A percentile compares a stretch with the other conserved stretches of the same genome.
Evolutionary conservation across 2,113 vertebrate species (phyloP).

Genomic region (Scophthalmus maximus): DNA sequence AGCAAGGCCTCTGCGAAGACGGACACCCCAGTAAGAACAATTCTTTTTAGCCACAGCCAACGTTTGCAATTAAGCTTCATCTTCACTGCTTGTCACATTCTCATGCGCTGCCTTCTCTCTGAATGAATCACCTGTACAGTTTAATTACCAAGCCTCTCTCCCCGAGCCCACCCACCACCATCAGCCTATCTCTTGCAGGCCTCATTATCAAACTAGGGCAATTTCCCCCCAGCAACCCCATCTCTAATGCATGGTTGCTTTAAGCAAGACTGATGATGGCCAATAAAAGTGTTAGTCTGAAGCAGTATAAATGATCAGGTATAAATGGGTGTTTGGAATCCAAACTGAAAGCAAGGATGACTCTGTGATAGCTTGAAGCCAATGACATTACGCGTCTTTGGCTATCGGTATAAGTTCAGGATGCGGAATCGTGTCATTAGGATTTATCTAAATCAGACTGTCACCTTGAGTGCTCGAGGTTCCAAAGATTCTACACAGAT

Average conservation of each 20-base stretch:
- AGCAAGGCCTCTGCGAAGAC: constrained; percentile 59
- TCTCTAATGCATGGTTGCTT: constrained; percentile 67
- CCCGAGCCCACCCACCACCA: constrained; percentile 62
- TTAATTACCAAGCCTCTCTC: constrained; percentile 81
- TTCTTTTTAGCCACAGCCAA: constrained; percentile 67
- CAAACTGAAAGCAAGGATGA: constrained; percentile 65
- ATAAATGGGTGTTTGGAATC: constrained; percentile 61
- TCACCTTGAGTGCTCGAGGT: not conserved
- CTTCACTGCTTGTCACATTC: constrained; percentile 71
- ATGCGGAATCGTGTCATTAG: constrained; percentile 51
- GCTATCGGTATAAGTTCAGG: constrained; percentile 25
- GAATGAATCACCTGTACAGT: constrained; percentile 82
- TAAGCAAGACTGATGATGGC: constrained; percentile 74
- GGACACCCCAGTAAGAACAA: constrained; percentile 69
- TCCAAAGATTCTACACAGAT: not conserved
- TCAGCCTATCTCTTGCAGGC: constrained; percentile 68
- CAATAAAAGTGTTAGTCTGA: constrained; percentile 65
- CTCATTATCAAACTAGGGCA: constrained; percentile 77
- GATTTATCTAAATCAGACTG: not conserved
- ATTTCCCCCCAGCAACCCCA: constrained; percentile 60
- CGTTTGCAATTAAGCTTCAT: constrained; percentile 73
- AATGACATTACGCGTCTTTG: constrained; percentile 43
- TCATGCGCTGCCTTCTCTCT: constrained; percentile 70
- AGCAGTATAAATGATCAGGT: constrained; percentile 70
- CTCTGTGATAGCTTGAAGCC: constrained; percentile 41